phyloP scores from a whole-genome alignment of 2,113 vertebrate species.

The Forbesichthys agassizii region DNA sequence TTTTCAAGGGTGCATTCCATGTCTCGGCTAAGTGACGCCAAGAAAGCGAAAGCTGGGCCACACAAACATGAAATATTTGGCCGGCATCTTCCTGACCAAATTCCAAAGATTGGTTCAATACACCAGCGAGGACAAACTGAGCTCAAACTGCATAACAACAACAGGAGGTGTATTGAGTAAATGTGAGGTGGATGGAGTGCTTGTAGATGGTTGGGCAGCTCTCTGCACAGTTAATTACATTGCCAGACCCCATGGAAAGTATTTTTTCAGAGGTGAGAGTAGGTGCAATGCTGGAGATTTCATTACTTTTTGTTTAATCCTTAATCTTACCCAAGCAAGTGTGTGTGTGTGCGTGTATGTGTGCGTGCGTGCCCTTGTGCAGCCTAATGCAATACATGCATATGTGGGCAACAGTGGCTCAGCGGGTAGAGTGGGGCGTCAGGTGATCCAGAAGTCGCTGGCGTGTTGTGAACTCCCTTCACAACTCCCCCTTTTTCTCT shows the following conservation, averaged over 20 bases:
- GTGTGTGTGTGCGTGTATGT: not conserved
- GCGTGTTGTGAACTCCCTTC: too few relatives aligned
- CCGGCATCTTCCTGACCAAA: not conserved
- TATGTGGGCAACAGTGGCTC: too few relatives aligned
- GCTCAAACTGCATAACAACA: conserved; percentile 14
- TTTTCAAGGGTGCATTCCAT: too few relatives aligned
- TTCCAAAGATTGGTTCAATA: not conserved
- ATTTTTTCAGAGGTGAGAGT: conserved; percentile 5
- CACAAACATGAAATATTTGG: not conserved
- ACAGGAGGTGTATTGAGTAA: not conserved
- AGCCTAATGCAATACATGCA: not conserved
- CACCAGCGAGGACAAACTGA: not conserved
- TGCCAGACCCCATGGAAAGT: conserved; percentile 12
- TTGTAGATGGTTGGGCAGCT: not conserved
- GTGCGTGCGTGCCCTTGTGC: not conserved
- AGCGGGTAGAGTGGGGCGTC: too few relatives aligned
- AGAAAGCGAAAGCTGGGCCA: not conserved
- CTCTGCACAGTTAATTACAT: conserved; percentile 15
- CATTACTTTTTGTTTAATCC: conserved; percentile 19
- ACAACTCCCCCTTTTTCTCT: too few relatives aligned
- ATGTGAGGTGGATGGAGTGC: not conserved
- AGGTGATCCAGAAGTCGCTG: too few relatives aligned
- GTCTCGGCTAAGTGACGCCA: conserved; percentile 11
- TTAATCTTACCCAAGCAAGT: not conserved
- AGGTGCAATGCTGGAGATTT: conserved; percentile 20